Conservation (phyloP, 2,888 invertebrate genomes). For the Morinoia aosen region DNA sequence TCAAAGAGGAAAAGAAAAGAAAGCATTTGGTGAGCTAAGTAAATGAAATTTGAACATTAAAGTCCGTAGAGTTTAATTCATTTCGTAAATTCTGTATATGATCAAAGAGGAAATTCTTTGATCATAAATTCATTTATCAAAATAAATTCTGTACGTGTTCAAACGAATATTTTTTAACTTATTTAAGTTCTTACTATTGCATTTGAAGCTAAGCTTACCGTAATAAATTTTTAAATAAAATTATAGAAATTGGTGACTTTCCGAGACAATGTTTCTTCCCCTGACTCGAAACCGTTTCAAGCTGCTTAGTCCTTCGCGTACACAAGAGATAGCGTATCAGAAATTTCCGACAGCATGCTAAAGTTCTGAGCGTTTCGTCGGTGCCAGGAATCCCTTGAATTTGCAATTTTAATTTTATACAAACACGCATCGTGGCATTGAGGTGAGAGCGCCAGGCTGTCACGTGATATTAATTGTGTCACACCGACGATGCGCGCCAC, state of each 20-base stretch:
- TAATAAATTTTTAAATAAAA: background rate
- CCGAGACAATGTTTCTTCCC: background rate
- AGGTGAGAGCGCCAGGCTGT: background rate
- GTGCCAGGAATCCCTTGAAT: background rate
- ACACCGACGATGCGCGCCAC: no score
- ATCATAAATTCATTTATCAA: no score
- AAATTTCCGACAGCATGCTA: background rate
- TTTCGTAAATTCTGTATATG: no score
- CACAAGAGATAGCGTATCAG: background rate
- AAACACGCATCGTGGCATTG: background rate
- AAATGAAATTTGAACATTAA: background rate
- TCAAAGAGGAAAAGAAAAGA: no score
- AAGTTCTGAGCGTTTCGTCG: background rate
- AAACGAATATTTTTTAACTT: background rate
- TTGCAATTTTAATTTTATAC: background rate
- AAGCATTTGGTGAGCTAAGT: background rate
- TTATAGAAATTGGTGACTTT: background rate
- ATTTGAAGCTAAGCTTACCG: background rate
- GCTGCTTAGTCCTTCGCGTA: background rate
- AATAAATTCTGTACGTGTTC: no score
- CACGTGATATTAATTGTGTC: background rate
- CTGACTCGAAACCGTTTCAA: background rate
- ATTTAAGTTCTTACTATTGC: background rate
- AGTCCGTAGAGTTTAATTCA: no score
- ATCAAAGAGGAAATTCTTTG: no score